phyloP scores from a whole-genome alignment of 1,140 invertebrate genomes.

The Drosophila seguyi region DNA sequence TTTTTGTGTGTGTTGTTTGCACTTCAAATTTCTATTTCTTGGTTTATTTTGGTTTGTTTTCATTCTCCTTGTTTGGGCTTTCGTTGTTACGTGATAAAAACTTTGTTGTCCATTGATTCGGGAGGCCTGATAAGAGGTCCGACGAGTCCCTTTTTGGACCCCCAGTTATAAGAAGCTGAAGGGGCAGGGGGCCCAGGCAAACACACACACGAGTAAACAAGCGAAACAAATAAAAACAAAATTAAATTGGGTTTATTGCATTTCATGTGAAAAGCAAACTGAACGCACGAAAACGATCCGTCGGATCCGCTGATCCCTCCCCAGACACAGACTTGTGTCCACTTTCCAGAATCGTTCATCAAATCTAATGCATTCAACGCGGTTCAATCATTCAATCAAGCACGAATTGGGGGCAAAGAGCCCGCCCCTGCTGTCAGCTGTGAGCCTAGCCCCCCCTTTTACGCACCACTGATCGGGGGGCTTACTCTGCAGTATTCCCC shows the following conservation, averaged over 20 bases:
- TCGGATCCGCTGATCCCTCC: slow-evolving; percentile 3
- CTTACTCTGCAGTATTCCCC: slow-evolving; percentile 9
- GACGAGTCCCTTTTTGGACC: slow-evolving; percentile 7
- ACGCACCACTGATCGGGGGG: slow-evolving; percentile 53
- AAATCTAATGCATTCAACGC: slow-evolving; percentile 41
- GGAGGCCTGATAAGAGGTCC: slow-evolving; percentile 58
- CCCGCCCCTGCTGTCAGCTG: background rate
- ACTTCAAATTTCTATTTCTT: slow-evolving; percentile 46
- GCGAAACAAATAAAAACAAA: slow-evolving; percentile 78
- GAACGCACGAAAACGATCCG: slow-evolving; percentile 21
- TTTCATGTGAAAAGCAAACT: slow-evolving; percentile 79
- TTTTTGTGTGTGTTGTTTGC: slow-evolving; percentile 28
- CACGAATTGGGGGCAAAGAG: slow-evolving; percentile 32
- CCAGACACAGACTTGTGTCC: background rate
- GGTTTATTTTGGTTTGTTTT: slow-evolving; percentile 12
- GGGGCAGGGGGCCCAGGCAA: background rate
- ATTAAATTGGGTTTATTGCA: slow-evolving; percentile 82
- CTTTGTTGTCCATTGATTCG: slow-evolving; percentile 61
- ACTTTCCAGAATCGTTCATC: slow-evolving; percentile 25
- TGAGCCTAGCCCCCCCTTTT: slow-evolving; percentile 20
- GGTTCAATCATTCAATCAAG: slow-evolving; percentile 49
- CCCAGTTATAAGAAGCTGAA: background rate
- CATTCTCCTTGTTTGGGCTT: slow-evolving; percentile 44
- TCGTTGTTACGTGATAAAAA: slow-evolving; percentile 70
- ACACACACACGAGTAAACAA: slow-evolving; percentile 60